Percentiles rank a stretch among this genome's conserved stretches.
Evolutionary conservation across 2,113 vertebrate genomes (phyloP).

Genomic region (Myotis davidii): DNA sequence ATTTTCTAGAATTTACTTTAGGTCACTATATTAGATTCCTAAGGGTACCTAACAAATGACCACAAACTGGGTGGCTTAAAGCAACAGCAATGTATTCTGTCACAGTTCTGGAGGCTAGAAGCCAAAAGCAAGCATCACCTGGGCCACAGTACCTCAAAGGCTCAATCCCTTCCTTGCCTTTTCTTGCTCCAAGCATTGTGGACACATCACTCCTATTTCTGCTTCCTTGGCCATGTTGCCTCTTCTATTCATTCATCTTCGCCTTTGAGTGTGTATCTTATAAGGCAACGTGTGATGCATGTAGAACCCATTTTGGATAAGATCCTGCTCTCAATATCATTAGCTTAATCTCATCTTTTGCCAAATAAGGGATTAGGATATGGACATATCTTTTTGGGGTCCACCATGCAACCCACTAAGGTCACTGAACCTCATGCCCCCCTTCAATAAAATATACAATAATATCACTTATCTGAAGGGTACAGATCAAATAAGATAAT

Average conservation of each 20-base stretch:
- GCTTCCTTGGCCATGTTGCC: background rate
- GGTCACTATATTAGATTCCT: background rate
- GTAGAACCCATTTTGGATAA: background rate
- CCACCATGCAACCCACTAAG: background rate
- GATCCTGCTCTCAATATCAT: background rate
- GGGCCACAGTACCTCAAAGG: background rate
- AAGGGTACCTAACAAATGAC: background rate
- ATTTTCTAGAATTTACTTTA: background rate
- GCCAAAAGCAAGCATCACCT: background rate
- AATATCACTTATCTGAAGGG: background rate
- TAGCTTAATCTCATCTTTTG: background rate
- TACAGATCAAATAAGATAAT: slow-evolving; percentile 22
- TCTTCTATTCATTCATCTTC: background rate
- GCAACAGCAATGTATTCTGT: background rate
- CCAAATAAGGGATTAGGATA: background rate
- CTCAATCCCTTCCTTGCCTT: background rate
- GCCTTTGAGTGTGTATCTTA: background rate
- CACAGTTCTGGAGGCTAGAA: background rate
- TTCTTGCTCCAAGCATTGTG: background rate
- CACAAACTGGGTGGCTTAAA: background rate
- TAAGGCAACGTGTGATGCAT: background rate
- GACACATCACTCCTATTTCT: background rate
- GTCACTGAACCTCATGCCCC: background rate
- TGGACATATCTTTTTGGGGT: background rate
- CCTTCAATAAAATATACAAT: background rate